These are phyloP conservation scores for Uropsilus gracilis DNA, from an alignment of 2,113 vertebrate species.

Conservation along the genomic window DNA sequence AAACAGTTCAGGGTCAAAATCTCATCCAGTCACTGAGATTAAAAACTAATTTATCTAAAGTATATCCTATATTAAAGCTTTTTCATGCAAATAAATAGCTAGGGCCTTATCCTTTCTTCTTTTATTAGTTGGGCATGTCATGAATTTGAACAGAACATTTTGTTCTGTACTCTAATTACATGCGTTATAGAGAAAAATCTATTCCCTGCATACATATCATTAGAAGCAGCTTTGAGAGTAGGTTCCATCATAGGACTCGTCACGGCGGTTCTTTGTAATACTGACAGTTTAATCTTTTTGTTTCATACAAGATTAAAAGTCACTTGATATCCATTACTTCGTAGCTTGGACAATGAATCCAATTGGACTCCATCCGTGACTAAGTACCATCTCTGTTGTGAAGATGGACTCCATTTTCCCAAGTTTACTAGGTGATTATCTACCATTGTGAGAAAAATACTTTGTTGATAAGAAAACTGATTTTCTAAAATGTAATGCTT, in stretches of 20 bases:
- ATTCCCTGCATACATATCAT: conserved; percentile 83
- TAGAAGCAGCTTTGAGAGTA: conserved; percentile 66
- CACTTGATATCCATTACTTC: conserved; percentile 65
- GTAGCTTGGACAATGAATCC: conserved; percentile 74
- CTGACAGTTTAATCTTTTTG: conserved; percentile 88
- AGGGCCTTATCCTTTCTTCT: conserved; percentile 87
- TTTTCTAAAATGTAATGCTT: conserved; percentile 68
- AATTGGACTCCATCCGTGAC: conserved; percentile 79
- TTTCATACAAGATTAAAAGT: conserved; percentile 87
- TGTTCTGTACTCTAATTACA: conserved; percentile 90
- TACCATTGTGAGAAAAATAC: conserved; percentile 63
- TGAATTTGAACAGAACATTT: conserved; percentile 88
- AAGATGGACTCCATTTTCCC: conserved; percentile 78
- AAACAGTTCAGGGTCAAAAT: conserved; percentile 92
- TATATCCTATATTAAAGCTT: conserved; percentile 89
- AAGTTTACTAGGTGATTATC: conserved; percentile 81
- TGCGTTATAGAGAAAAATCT: conserved; percentile 87
- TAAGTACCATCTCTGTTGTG: conserved; percentile 73
- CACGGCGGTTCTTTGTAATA: conserved; percentile 84
- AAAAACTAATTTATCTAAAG: conserved; percentile 96
- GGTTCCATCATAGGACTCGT: conserved; percentile 78
- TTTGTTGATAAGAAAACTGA: conserved; percentile 66
- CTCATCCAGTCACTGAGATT: conserved; percentile 95
- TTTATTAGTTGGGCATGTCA: conserved; percentile 86
- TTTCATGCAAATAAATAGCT: conserved; percentile 95